Evolutionary conservation across 2,888 invertebrate species (phyloP), one percentile per base, ranked within the genome.

Genomic region (Pammene fasciana): DNA sequence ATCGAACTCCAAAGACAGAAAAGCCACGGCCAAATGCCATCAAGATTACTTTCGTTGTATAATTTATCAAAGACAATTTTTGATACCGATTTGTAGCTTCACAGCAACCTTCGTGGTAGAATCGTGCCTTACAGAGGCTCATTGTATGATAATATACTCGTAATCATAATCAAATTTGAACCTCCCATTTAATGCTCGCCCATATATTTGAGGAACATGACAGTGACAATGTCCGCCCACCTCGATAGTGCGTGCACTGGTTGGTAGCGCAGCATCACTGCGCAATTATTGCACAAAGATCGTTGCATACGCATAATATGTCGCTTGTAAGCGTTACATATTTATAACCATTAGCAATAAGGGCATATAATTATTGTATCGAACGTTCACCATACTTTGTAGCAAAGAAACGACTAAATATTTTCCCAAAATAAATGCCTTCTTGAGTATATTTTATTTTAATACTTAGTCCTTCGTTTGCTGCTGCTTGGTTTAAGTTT

Each of bases 51-150:
- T 54, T 55, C 54, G 66, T 38, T 46, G 54, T 65, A 68, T 56
- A 65, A 70, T 70, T 65, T 70, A 70, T 70, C 70, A 70, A 70
- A 70, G 70, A 65, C 70, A 70, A 65, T 70, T 70, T 68, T 70
- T 55, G 34, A 65, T 59, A 65, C 45, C 16, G 57, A 52, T 59
- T 65, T 60, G 60, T 48, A 60, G 60, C 68, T 57, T 65, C 62
- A 56, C 59, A 54, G 48, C 60, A 65, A 41, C 65, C 65, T 70
- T 70, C 54, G 38, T 34, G 45, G 45, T 70, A 70, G 65, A 65
- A 62, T 46, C 55, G 55, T 45, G 55, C 43, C 45, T 52, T 68
- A 65, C 60, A 43, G 64, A 38, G 57, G 68, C 60, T 70, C 70
- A 70, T 70, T 70, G 70, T 70, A 70, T 70, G 70, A 60, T 70